Conservation (phyloP, 1,140 invertebrate genomes). For the Hycleus cichorii region DNA sequence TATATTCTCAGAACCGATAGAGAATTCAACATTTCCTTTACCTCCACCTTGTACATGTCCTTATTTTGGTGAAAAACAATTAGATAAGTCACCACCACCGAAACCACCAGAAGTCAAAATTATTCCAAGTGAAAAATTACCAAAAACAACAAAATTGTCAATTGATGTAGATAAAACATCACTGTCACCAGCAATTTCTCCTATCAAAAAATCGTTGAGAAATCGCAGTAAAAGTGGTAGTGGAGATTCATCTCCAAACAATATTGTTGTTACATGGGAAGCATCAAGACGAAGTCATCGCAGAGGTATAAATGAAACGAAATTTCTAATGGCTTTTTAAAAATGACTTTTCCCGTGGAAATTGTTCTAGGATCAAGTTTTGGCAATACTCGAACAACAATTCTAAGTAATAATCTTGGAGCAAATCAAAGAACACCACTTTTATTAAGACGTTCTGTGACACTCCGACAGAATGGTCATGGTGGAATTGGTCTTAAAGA, state of each 20-base stretch:
- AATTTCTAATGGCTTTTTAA: neutral
- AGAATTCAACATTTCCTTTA: conserved; percentile 42
- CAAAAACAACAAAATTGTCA: conserved; percentile 6
- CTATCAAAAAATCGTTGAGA: conserved; percentile 20
- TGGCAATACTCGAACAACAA: conserved; percentile 46
- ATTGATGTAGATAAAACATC: conserved; percentile 33
- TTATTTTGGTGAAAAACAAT: conserved; percentile 60
- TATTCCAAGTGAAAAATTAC: conserved; percentile 41
- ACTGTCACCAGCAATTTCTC: conserved; percentile 17
- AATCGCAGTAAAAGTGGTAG: conserved; percentile 19
- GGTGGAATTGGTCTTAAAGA: conserved; percentile 25
- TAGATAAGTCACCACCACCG: conserved; percentile 41
- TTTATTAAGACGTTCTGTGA: conserved; percentile 33
- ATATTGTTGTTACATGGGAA: conserved; percentile 56
- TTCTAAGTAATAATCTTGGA: conserved; percentile 41
- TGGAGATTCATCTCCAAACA: conserved; percentile 29
- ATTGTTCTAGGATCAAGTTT: conserved; percentile 47
- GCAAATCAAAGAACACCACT: conserved; percentile 33
- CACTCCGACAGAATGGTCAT: conserved; percentile 36
- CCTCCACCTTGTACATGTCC: conserved; percentile 70
- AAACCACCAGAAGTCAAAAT: conserved; percentile 49
- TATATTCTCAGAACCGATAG: conserved; percentile 12
- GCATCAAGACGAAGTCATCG: conserved; percentile 44
- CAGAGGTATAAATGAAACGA: conserved; percentile 22
- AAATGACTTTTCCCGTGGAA: neutral